Conservation (phyloP, 2,888 invertebrate species). For the Leptarthrus brevirostris region DNA sequence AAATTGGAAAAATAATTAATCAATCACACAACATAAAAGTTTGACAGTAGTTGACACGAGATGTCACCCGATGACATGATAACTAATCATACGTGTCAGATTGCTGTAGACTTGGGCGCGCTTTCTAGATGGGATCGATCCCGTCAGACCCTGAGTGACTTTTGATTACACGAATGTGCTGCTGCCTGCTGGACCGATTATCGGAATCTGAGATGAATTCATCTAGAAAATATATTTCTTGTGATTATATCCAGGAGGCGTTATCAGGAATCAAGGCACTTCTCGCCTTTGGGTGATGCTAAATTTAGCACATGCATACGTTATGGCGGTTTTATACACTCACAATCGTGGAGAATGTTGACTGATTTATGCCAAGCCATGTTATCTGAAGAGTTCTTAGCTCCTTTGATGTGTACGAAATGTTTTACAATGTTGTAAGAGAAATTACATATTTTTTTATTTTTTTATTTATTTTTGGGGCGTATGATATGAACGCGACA, state of each 20-base stretch:
- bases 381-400: not conserved
- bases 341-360: not conserved
- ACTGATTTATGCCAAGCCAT: slow-evolving; percentile 28
- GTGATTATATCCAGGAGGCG: slow-evolving; percentile 2
- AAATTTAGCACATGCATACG: slow-evolving; percentile 30
- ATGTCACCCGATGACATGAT: slow-evolving; percentile 64
- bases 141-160: not conserved
- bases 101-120: slow-evolving; percentile 40
- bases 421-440: slow-evolving; percentile 6
- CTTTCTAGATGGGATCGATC: slow-evolving; percentile 6
- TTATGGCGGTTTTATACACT: not conserved
- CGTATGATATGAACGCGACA: no score
- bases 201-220: slow-evolving; percentile 36
- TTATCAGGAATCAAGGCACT: slow-evolving; percentile 12
- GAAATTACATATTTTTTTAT: no score
- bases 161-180: slow-evolving; percentile 12
- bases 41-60: slow-evolving; percentile 65
- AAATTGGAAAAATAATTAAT: slow-evolving; percentile 53
- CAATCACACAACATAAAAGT: slow-evolving; percentile 57
- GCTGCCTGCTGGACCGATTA: slow-evolving; percentile 26
- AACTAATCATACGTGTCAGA: slow-evolving; percentile 61
- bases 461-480: no score
- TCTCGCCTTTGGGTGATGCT: not conserved
- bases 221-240: slow-evolving; percentile 41
- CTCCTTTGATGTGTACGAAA: slow-evolving; percentile 11